Evolutionary conservation across 2,113 vertebrate species (phyloP), one percentile per base, ranked within the genome.

Genomic region (Aspiorhynchus laticeps): DNA sequence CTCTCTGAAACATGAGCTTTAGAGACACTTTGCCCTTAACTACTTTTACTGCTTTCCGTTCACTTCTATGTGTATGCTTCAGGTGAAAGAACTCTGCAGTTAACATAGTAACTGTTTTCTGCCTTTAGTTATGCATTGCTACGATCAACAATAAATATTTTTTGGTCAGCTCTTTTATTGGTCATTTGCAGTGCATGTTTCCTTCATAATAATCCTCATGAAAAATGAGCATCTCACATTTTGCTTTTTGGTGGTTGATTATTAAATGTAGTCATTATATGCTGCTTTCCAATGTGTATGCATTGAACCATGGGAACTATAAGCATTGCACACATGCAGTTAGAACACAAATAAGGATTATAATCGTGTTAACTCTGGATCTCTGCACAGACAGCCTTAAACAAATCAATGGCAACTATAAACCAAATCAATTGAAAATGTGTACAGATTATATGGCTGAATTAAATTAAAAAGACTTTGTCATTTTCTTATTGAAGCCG

Each of bases 71-170:
- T 51, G 33, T 85, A 43, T 82, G 59, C 75, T 78, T 85, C 21
- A 79, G 87, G 83, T 87, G 46, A 46, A 75, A 78, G 85, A 77
- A 69, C 85, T 87, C 31, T 78, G 33, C 28, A 28, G 19, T 87
- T 78, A 71, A 53, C 71, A 67, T 46, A 59, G 56, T 2, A 59
- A 48, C 24, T 12, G 67, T 48, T 48, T 63, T n/a, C 26, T 82
- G 28, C 53, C 41, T 0, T 38, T 41, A 28, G 73, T 65, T 31
- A 53, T 38, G 33, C 19, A 33, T 86, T 41, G 46, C 51, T 61
- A 24, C 26, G 31, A 71, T 51, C 26, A 31, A 80, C 74, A 84
- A 87, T 87, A 61, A 85, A 85, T 80, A 9, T 63, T 51, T 82
- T 84, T 87, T 46, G 51, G 17, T 63, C 53, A n/a, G 17, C 67